Base-by-base conservation (phyloP, 2,888 invertebrate species). In the Cybosia mesomella region DNA sequence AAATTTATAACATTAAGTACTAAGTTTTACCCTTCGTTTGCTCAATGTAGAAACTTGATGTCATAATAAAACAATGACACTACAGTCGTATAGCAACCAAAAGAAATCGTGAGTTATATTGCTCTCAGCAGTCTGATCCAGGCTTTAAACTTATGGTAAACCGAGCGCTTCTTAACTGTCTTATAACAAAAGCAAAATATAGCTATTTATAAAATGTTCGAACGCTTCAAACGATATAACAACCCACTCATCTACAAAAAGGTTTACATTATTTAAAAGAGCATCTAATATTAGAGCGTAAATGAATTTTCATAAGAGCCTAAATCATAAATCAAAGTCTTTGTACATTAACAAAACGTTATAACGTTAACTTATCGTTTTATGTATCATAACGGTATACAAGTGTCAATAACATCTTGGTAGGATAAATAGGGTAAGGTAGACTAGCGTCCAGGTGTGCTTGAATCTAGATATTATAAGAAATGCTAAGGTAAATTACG, bases 171-270 rank as follows among this genome's bases (percentile, higher is more conserved):
- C 58, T 34, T 21, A 34, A 36, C 24, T n/a, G n/a, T n/a, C n/a
- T 28, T 24, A 18, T 18, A 28, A 28, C 43, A 43, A 22, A 43
- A 58, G 24, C 36, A 57, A 59, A 11, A 21, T 9, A 13, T 57
- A 15, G 13, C 13, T 67, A 63, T 67, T 53, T 67, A 58, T 63
- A 63, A 21, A 53, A 13, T 32, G 49, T 53, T 58, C 49, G 53
- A 57, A 22, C 57, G 32, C 22, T 18, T 58, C n/a, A 28, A 62
- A 22, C 57, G 10, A 13, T 62, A 58, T n/a, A n/a, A n/a, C 15
- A 28, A 18, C 15, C 60, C 13, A 64, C 55, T 67, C 54, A 64
- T 43, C 58, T 39, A 58, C 32, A 68, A 65, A 68, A 73, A 69
- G 18, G 28, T 60, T 67, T 54, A 39, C 15, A 32, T 24, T 39